Percentiles rank a stretch among this genome's conserved stretches.
Evolutionary conservation across 2,113 vertebrate species (phyloP).

Genomic region (Panurus biarmicus): DNA sequence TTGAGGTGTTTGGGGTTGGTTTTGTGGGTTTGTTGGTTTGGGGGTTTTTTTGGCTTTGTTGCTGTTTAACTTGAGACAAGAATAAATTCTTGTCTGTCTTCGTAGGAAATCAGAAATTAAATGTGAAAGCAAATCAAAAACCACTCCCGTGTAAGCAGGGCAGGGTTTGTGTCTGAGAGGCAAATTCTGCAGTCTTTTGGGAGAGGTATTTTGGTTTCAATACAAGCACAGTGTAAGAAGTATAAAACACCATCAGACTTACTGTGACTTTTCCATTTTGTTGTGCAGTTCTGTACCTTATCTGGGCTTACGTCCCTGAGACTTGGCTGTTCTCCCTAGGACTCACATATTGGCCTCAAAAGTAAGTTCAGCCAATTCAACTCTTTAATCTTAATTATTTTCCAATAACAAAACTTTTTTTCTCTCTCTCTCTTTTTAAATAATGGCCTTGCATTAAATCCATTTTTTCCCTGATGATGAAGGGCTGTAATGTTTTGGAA

Average conservation of each 20-base stretch:
- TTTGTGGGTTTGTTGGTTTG: too few species aligned
- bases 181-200: background rate
- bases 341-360: conserved; percentile 96
- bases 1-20: rapidly evolving
- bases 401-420: background rate
- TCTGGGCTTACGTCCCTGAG: conserved; percentile 93
- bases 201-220: background rate
- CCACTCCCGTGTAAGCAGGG: rapidly evolving
- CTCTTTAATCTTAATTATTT: background rate
- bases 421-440: background rate
- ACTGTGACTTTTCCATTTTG: background rate
- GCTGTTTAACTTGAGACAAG: background rate
- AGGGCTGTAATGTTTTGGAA: background rate
- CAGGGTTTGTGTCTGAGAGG: background rate
- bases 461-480: background rate
- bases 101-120: background rate
- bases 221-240: background rate
- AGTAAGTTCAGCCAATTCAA: conserved; percentile 75
- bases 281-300: conserved; percentile 81
- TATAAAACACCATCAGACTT: background rate
- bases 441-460: background rate
- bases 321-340: conserved; percentile 88
- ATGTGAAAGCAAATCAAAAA: background rate
- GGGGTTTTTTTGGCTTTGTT: background rate
- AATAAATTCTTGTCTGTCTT: background rate